Evolutionary conservation across 1,140 invertebrate species (phyloP).

Genomic region (Thaumetopoea pityocampa): DNA sequence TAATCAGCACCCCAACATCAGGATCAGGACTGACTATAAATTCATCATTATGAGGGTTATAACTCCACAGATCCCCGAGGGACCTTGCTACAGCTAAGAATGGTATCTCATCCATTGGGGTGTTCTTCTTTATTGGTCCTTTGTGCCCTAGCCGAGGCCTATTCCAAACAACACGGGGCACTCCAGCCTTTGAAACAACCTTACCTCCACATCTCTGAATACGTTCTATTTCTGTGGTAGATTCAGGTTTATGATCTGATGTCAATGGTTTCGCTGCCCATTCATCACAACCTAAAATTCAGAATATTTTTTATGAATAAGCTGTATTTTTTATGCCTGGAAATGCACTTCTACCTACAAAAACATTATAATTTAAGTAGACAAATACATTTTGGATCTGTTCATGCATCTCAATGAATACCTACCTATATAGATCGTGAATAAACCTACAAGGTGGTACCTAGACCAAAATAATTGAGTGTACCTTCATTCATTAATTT

Average conservation of each 20-base stretch:
- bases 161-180: constrained; percentile 98
- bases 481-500: no score
- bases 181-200: constrained; percentile 92
- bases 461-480: no score
- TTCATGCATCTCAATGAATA: no score
- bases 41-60: constrained; percentile 90
- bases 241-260: constrained; percentile 96
- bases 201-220: constrained; percentile 93
- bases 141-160: constrained; percentile 86
- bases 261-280: constrained; percentile 90
- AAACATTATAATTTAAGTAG: no score
- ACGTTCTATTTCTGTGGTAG: constrained; percentile 87
- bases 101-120: constrained; percentile 95
- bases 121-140: constrained; percentile 89
- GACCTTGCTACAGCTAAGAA: constrained; percentile 97
- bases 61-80: constrained; percentile 97
- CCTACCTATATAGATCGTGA: no score
- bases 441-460: no score
- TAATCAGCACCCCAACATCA: constrained; percentile 91
- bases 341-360: neutral
- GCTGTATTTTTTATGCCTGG: neutral
- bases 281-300: constrained; percentile 75
- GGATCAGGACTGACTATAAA: constrained; percentile 99
- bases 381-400: no score
- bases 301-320: neutral